Evolutionary conservation across 2,113 vertebrate species (phyloP).

Genomic region (Cacatua alba): DNA sequence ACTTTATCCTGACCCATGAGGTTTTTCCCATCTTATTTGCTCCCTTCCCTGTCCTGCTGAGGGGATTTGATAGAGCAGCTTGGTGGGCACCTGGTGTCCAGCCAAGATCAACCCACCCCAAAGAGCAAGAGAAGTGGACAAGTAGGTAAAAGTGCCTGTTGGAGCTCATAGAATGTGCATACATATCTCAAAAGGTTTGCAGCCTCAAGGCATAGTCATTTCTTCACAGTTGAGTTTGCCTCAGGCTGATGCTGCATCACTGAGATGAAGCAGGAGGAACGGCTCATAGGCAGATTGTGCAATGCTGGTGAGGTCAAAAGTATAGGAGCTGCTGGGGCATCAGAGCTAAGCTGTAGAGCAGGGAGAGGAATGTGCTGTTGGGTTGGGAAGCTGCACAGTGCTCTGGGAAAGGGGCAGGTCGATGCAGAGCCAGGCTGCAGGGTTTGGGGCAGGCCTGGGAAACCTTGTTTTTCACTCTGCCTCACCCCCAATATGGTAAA

Average conservation of each 20-base stretch:
- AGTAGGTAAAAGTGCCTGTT: not conserved
- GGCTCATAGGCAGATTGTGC: not conserved
- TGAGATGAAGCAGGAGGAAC: not conserved
- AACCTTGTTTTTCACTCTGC: not conserved
- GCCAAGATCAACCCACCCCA: not conserved
- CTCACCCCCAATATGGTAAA: slow-evolving; percentile 10
- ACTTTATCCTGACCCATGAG: not conserved
- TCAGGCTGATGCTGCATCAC: not conserved
- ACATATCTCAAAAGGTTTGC: not conserved
- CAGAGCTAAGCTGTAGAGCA: not conserved
- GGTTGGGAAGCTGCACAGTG: not conserved
- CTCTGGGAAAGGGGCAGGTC: slow-evolving; percentile 38
- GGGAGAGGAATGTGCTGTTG: slow-evolving; percentile 38
- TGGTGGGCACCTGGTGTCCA: not conserved
- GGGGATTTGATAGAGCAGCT: not conserved
- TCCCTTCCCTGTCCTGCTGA: not conserved
- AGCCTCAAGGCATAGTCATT: not conserved
- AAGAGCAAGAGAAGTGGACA: not conserved
- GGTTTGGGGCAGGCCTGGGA: slow-evolving; percentile 2
- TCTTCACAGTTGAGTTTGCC: not conserved
- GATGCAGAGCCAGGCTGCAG: not conserved
- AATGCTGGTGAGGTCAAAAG: slow-evolving; percentile 42
- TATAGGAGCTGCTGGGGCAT: not conserved
- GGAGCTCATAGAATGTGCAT: not conserved
- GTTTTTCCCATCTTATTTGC: not conserved